Base-by-base conservation (phyloP, 53 echinoderm and acorn worm genomes). In the Antedon mediterranea region DNA sequence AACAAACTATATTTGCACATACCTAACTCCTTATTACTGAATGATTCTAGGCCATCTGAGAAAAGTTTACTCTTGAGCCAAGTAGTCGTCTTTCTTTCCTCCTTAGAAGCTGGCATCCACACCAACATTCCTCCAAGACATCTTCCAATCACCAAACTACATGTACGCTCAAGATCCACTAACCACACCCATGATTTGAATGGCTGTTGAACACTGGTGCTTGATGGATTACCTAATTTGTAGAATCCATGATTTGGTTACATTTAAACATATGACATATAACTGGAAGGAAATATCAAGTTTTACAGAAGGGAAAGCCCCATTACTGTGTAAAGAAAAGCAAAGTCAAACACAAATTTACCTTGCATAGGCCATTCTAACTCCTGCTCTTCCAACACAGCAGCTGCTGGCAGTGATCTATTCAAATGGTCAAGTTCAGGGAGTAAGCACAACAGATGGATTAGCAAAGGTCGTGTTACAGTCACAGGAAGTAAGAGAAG, bases 151-250 rank as follows among this genome's bases (percentile, higher is more conserved):
- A 98, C 88, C 76, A 98, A 75, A 32, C 88, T 79, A 79, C 98
- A 92, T 76, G 92, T 89, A 57, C 92, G 82, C 81, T 98, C 98
- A 13, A 98, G 82, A 79, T 98, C 98, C n/a, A 98, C 98, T 31
- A 98, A 83, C 98, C 98, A 98, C 83, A 98, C 89, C 98, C 98
- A 98, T 0, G 90, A 88, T 32, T 92, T 79, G 33, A 90, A 89
- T 0, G 98, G 92, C 83, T 98, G 98, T 32, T 88, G 98, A 71
- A 98, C 76, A 18, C 2, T 15, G 57, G 57, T 26, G 23, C 57
- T 57, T 26, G 20, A 18, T 15, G 15, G 11, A 26, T 57, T 57
- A 57, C 57, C 57, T 57, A 11, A 18, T 18, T 18, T 23, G 23
- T 15, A 37, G n/a, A n/a, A n/a, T n/a, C n/a, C n/a, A n/a, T n/a